A percentile compares a stretch with the other conserved stretches of the same genome.
phyloP scores from a whole-genome alignment of 2,113 vertebrate species.

The Eudorcas thomsonii region DNA sequence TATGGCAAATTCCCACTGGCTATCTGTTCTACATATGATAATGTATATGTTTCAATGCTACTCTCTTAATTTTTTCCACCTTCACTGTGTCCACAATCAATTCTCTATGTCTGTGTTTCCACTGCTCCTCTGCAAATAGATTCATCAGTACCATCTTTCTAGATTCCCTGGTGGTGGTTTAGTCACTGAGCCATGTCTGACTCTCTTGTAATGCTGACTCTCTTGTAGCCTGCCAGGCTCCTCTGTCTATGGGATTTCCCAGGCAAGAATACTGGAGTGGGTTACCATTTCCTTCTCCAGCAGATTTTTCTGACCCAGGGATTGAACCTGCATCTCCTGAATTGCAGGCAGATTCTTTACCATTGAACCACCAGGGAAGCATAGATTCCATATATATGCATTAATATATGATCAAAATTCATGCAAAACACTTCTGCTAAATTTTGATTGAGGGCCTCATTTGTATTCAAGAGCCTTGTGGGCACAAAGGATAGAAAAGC shows the following conservation, averaged over 20 bases:
- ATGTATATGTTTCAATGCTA: neutral
- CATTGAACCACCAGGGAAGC: neutral
- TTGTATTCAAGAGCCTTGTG: neutral
- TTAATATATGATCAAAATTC: neutral
- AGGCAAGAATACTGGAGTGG: neutral
- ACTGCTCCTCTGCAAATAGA: neutral
- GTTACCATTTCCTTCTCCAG: neutral
- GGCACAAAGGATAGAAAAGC: neutral
- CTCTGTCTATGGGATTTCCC: neutral
- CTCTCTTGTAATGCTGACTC: neutral
- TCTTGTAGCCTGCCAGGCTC: neutral
- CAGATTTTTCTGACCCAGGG: neutral
- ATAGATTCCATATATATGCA: neutral
- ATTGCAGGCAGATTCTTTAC: neutral
- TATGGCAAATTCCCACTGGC: neutral
- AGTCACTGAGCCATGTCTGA: neutral
- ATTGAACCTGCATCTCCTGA: neutral
- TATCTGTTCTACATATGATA: neutral
- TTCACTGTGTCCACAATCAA: neutral
- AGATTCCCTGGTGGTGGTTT: neutral
- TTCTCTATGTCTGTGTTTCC: neutral
- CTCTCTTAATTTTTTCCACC: neutral
- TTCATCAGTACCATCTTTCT: neutral
- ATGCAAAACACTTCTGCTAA: neutral
- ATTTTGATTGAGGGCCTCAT: neutral